These are phyloP conservation scores for Passer domesticus DNA, from an alignment of 2,113 vertebrate species.

Conservation along the genomic window DNA sequence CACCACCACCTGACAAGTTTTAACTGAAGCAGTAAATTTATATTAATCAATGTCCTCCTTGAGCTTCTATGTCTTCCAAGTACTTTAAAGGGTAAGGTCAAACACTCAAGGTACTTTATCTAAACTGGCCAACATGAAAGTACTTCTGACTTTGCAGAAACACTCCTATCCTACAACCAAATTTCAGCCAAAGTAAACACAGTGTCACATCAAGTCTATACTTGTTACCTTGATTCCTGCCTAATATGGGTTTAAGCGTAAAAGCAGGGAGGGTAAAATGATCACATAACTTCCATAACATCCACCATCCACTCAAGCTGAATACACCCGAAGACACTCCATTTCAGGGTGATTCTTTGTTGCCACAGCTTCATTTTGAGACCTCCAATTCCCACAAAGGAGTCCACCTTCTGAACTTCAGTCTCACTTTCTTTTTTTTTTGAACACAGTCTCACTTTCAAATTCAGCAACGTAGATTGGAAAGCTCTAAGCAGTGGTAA, in stretches of 20 bases:
- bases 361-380: not conserved
- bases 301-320: not conserved
- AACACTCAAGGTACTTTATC: not conserved
- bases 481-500: not conserved
- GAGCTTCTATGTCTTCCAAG: not conserved
- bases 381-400: not conserved
- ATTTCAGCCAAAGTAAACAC: not conserved
- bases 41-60: not conserved
- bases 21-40: not conserved
- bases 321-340: not conserved
- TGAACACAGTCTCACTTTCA: not conserved
- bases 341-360: not conserved
- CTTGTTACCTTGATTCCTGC: not conserved
- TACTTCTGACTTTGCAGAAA: not conserved
- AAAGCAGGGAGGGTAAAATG: not conserved
- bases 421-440: not conserved
- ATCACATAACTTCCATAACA: not conserved
- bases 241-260: not conserved
- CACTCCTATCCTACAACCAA: not conserved
- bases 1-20: not conserved
- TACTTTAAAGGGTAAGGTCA: not conserved
- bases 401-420: not conserved
- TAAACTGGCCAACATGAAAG: not conserved
- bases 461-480: not conserved
- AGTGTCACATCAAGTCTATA: not conserved